phyloP scores from a whole-genome alignment of 2,797 vertebrate species.

The Halcyon badia region DNA sequence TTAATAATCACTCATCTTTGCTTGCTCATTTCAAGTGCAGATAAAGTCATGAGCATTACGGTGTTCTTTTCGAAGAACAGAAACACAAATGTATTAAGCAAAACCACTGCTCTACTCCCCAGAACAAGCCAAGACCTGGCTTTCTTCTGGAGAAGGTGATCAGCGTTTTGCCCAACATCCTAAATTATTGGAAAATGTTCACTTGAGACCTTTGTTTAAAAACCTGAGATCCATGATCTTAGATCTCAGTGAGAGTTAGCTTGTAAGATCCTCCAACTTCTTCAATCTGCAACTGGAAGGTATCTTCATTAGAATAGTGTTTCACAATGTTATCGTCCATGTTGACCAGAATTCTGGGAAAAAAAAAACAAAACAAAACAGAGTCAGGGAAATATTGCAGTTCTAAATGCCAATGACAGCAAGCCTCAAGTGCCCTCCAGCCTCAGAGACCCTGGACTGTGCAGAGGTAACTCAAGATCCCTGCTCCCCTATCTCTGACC shows the following conservation, averaged over 20 bases:
- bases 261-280: slow-evolving; percentile 92
- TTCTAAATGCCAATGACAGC: background rate
- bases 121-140: slow-evolving; percentile 2
- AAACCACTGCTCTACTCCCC: slow-evolving; percentile 49
- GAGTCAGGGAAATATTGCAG: background rate
- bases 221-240: slow-evolving; percentile 51
- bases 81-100: slow-evolving; percentile 12
- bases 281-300: slow-evolving; percentile 97
- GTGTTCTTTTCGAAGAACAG: slow-evolving; percentile 15
- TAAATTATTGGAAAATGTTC: slow-evolving; percentile 27
- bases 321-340: slow-evolving; percentile 99
- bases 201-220: slow-evolving; percentile 41
- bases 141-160: slow-evolving; percentile 3
- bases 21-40: slow-evolving; percentile 59
- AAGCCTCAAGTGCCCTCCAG: background rate
- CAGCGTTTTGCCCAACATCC: slow-evolving; percentile 5
- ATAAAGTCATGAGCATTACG: slow-evolving; percentile 26
- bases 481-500: background rate
- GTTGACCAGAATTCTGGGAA: slow-evolving; percentile 93
- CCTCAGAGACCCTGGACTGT: background rate
- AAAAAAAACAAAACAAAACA: background rate
- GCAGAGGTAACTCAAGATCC: background rate
- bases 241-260: slow-evolving; percentile 97
- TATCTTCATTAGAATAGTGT: slow-evolving; percentile 99
- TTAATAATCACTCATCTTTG: background rate